Conservation (phyloP, 37 sponge, comb jelly and placozoan species). For the Mnemiopsis leidyi region DNA sequence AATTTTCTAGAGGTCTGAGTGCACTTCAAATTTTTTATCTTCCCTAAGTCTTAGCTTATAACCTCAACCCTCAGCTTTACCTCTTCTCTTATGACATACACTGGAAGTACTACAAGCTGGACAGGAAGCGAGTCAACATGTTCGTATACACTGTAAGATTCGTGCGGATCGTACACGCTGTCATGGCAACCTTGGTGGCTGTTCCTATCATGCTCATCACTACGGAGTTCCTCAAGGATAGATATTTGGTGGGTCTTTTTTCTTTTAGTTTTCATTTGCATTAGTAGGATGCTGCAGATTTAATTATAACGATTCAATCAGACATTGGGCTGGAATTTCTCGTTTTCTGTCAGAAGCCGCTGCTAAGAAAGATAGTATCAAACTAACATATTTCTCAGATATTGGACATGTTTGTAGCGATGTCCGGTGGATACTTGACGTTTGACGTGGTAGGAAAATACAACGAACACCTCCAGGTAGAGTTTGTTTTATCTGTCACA, state of each 20-base stretch:
- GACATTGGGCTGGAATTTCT: too few species aligned
- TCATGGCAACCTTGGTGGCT: conserved; percentile 18
- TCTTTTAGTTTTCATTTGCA: neutral
- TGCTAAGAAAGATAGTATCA: too few species aligned
- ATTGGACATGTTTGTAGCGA: conserved; percentile 62
- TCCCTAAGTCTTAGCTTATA: neutral
- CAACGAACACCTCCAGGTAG: conserved; percentile 64
- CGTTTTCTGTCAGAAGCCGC: neutral
- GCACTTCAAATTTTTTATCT: too few species aligned
- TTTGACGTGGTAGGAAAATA: conserved; percentile 43
- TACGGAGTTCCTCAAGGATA: conserved; percentile 42
- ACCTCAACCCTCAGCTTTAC: conserved; percentile 34
- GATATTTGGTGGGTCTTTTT: conserved; percentile 47
- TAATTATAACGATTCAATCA: too few species aligned
- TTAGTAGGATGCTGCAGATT: neutral
- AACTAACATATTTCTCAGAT: conserved; percentile 19
- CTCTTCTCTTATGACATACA: conserved; percentile 43
- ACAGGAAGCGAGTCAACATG: conserved; percentile 61
- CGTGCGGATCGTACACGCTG: conserved; percentile 35
- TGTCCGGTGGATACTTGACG: conserved; percentile 51
- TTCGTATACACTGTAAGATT: conserved; percentile 61
- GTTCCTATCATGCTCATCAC: conserved; percentile 67
- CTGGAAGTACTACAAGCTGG: conserved; percentile 62
- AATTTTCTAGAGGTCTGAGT: too few species aligned
- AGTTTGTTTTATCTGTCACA: too few species aligned